Base-by-base conservation (phyloP, 2,797 vertebrate genomes). In the Pygocentrus nattereri region DNA sequence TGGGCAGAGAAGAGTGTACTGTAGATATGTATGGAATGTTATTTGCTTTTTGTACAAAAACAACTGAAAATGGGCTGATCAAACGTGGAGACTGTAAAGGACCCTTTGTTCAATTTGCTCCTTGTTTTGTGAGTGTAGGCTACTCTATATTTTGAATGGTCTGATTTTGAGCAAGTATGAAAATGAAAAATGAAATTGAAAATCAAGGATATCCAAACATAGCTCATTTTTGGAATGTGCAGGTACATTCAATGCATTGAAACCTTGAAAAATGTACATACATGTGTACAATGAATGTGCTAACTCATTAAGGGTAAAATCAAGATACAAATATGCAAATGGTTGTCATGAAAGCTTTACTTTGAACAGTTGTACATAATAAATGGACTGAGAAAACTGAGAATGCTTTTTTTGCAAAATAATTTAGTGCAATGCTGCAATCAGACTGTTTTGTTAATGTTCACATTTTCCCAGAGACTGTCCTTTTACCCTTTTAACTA, bases 241-340 rank as follows among this genome's bases (percentile, higher is more conserved):
- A 94, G 92, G 89, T 92, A 89, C 91, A n/a, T 89, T 87, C 76
- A 90, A 68, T 59, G 88, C 90, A 89, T 90, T 90, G 90, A 90
- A 87, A 81, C 86, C 88, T 79, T 74, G 90, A 84, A 85, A 84
- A 91, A 65, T 97, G 95, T 97, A 97, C 93, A 97, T 97, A 94
- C 90, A 27, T 82, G 96, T n/a, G 95, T 96, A 96, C 94, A 96
- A 90, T 93, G 25, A 76, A 91, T 90, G 90, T 91, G 90, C 92
- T 95, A 93, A 93, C 93, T 95, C 95, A 95, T 90, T 95, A 90
- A 94, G 94, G 93, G 95, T 90, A 82, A 94, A 94, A 91, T 91
- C 89, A 88, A 92, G 96, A 96, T 97, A 97, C 97, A 97, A 97
- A 97, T 99, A 99, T 99, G 98, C 98, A 98, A 99, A 97, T 96